Evolutionary conservation across 2,888 invertebrate genomes (phyloP), one percentile per base, ranked within the genome.

Genomic region (Drosophila differens): DNA sequence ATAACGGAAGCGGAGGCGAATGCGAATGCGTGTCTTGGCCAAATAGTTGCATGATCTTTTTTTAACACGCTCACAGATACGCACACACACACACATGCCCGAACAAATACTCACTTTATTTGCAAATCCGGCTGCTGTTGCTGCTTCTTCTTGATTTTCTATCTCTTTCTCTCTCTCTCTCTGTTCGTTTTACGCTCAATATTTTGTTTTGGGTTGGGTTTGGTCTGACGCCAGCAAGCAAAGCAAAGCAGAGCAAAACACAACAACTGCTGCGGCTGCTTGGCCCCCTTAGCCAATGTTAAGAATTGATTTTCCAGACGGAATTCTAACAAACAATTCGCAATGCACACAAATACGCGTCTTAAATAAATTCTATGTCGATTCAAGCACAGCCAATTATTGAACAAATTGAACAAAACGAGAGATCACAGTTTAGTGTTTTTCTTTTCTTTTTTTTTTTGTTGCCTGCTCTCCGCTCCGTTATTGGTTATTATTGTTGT

Each of bases 251-350:
- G 16, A 47, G 47, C 47, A 47, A 47, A 47, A 47, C 74, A 79
- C 79, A 78, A 79, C 71, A 81, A 78, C 83, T 77, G 77, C 83
- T 89, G 88, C 83, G 84, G 78, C 74, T 87, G 67, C 68, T 79
- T 75, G 77, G 71, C 79, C 76, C 66, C 72, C 72, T 76, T 81
- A 78, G 84, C 70, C 89, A 81, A 79, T 73, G 76, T 77, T 68
- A 68, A 78, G 80, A 90, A 91, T 91, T 91, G 91, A 91, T 91
- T 91, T 91, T 91, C 83, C 90, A 91, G 88, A 72, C 79, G 81
- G 75, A 61, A 70, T 73, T 77, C 70, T 71, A 81, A 72, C 75
- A 79, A 83, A 82, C 79, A 77, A 76, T 75, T 82, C 59, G 70
- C 62, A 74, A 81, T 70, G 67, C 64, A 67, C 82, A 77, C 77